Evolutionary conservation across 2,113 vertebrate species (phyloP).

Genomic region (Zapus hudsonius): DNA sequence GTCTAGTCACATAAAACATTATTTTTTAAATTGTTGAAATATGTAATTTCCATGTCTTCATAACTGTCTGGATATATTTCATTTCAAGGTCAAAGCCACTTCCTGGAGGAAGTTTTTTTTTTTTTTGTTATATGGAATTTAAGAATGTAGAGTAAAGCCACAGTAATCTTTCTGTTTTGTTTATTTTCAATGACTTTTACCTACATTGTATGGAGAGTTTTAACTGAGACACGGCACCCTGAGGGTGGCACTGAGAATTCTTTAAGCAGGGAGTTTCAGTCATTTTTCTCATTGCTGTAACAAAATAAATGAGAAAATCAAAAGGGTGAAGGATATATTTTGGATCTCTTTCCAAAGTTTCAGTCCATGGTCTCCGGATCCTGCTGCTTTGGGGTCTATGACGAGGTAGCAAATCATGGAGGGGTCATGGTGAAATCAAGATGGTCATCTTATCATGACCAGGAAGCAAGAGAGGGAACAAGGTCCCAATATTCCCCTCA

Average conservation of each 20-base stretch:
- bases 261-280: not conserved
- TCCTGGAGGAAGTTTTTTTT: not conserved
- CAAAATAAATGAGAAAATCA: not conserved
- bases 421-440: too few species aligned
- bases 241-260: not conserved
- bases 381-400: too few species aligned
- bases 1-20: not conserved
- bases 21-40: not conserved
- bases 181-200: not conserved
- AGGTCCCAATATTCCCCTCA: not conserved
- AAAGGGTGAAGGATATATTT: not conserved
- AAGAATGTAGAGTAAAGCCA: not conserved
- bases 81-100: not conserved
- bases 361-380: not conserved
- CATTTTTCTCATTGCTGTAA: not conserved
- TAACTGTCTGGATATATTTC: not conserved
- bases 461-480: not conserved
- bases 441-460: not conserved
- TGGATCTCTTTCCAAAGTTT: not conserved
- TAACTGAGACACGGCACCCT: not conserved
- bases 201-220: accelerated
- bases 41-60: not conserved
- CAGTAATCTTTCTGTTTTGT: not conserved
- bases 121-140: not conserved
- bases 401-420: not conserved